These are phyloP conservation scores for Blastomussa wellsi DNA, from an alignment of 92 coral and sea anemone species.

Conservation along the genomic window DNA sequence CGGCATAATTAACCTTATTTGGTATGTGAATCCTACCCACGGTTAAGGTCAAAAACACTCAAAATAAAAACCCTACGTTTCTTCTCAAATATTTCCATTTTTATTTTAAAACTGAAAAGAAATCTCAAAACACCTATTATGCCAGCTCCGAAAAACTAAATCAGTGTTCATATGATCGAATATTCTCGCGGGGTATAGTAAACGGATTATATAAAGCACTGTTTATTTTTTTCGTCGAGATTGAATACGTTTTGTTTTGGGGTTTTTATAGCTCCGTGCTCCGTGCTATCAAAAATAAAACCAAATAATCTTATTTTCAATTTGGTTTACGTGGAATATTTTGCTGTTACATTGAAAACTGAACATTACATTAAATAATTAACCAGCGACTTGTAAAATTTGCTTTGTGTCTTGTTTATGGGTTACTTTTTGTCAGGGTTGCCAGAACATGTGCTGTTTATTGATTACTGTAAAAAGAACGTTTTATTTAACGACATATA, in stretches of 20 bases:
- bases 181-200: conserved; percentile 37
- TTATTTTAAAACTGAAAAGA: too few species aligned
- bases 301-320: background rate
- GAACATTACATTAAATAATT: conserved; percentile 4
- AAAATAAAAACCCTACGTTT: background rate
- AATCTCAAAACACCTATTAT: background rate
- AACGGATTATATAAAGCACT: background rate
- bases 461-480: background rate
- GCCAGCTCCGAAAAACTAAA: background rate
- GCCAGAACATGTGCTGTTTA: background rate
- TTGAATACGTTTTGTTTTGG: background rate
- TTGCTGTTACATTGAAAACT: background rate
- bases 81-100: background rate
- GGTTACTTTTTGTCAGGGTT: background rate
- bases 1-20: background rate
- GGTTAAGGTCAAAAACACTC: background rate
- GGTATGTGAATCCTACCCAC: background rate
- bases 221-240: background rate
- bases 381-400: background rate
- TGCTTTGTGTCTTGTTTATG: background rate
- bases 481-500: background rate
- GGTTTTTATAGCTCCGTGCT: background rate
- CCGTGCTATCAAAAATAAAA: background rate
- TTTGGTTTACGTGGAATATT: conserved; percentile 7
- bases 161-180: background rate